Base-by-base conservation (phyloP, 1,140 invertebrate species). In the Heliconius himera region DNA sequence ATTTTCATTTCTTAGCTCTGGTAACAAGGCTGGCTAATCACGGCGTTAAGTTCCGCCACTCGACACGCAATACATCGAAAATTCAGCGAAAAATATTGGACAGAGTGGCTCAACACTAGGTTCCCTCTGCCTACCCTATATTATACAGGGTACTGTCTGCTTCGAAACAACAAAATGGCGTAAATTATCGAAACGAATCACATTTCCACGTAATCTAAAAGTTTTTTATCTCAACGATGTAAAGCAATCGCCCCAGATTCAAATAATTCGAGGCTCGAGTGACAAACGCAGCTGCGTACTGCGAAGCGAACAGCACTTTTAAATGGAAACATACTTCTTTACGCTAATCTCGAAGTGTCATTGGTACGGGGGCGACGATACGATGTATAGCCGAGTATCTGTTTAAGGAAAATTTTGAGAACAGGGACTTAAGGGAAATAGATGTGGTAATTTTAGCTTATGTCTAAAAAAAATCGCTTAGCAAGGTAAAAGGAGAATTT, bases 241-340 rank as follows among this genome's bases (percentile, higher is more conserved):
- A 81, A 81, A 78, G 77, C 72, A 51, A 66, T 80, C 56, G 73
- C 66, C 75, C 77, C 66, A 38, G 77, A 81, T 78, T 60, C 70
- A 38, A 81, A 81, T 78, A 77, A 83, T 79, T 80, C 78, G 77
- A 80, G 74, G 81, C 73, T 80, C 80, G 77, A 80, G 74, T 76
- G 80, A 76, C 80, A 79, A 78, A 81, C 79, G 80, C 84, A 81
- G 80, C 81, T 83, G 84, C 73, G 78, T 77, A 71, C 80, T 74
- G 54, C 72, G 76, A 74, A 81, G 29, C 60, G 60, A 66, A 83
- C 78, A 78, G 77, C 81, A 77, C 60, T 87, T 87, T 89, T 87
- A 91, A 92, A 90, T 90, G 88, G 89, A 90, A 89, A 90, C 87
- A 89, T 87, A 84, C 81, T 90, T 87, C 80, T 87, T 89, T 86